Percentiles rank a stretch among this genome's conserved stretches.
Evolutionary conservation across 2,888 invertebrate genomes (phyloP).

Genomic region (Hemithea aestivaria): DNA sequence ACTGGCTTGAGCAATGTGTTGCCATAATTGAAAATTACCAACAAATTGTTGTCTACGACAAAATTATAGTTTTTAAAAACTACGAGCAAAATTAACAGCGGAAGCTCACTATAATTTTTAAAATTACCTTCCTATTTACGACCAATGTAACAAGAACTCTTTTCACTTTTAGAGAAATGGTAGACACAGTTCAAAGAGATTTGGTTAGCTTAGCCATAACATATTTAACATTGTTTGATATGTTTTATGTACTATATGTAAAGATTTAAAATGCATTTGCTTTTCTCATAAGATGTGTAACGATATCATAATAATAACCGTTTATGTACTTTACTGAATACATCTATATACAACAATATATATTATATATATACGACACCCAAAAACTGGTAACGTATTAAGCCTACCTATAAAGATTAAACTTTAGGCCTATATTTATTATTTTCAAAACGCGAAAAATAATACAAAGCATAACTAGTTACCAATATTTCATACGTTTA

Average conservation of each 20-base stretch:
- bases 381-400: slow-evolving; percentile 59
- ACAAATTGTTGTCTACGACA: slow-evolving; percentile 56
- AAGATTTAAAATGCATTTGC: slow-evolving; percentile 45
- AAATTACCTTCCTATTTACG: slow-evolving; percentile 27
- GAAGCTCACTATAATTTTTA: slow-evolving; percentile 56
- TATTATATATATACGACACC: slow-evolving; percentile 54
- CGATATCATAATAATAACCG: slow-evolving; percentile 33
- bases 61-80: slow-evolving; percentile 52
- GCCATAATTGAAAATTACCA: slow-evolving; percentile 55
- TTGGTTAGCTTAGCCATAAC: slow-evolving; percentile 32
- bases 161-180: slow-evolving; percentile 18
- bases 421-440: slow-evolving; percentile 61
- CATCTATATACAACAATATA: slow-evolving; percentile 43
- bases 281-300: slow-evolving; percentile 59
- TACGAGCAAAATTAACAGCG: slow-evolving; percentile 64
- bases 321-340: slow-evolving; percentile 47
- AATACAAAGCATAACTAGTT: slow-evolving; percentile 32
- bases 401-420: slow-evolving; percentile 44
- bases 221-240: slow-evolving; percentile 58
- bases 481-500: slow-evolving; percentile 20
- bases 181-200: slow-evolving; percentile 30
- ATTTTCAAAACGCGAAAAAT: slow-evolving; percentile 43
- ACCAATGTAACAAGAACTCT: slow-evolving; percentile 25
- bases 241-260: slow-evolving; percentile 74
- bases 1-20: slow-evolving; percentile 67